Base-by-base conservation (phyloP, 2,113 vertebrate genomes). In the Oxyruncus cristatus region DNA sequence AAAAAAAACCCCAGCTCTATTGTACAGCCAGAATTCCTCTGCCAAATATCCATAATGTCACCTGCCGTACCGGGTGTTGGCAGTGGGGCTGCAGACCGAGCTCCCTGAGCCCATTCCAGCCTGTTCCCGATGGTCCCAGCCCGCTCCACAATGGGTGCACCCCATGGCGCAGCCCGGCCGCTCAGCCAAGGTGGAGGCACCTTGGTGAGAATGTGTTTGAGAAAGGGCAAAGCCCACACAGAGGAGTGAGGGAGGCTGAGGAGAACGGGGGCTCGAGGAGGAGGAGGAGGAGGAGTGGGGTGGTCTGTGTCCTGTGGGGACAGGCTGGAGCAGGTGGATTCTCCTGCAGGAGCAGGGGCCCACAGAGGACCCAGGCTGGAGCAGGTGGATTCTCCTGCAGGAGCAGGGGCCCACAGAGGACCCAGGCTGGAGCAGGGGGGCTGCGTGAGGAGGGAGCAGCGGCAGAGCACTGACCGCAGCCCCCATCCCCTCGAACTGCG, bases 201-300 rank as follows among this genome's bases (percentile, higher is more conserved):
- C 24, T 55, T 14, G 0, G 5, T 8, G 11, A n/a, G 28, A 39
- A 12, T 2, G 41, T 2, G 3, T 1, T 41, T 58, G 16, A 33
- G 2, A n/a, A n/a, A 63, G 30, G 42, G 28, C 20, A 88, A 85
- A 85, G 61, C 6, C 9, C 4, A 9, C 10, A 4, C 44, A 9
- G 4, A 18, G 35, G 3, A 32, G 14, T 0, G 1, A 62, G 28
- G 26, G 17, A 37, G 22, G 14, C 44, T 41, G 46, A 56, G 66
- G 27, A 42, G 56, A 62, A 33, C 2, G 0, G 0, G 6, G 14
- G 12, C 3, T 14, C 0, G 0, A 49, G 61, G 6, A 44, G 33
- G 22, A 81, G 10, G 3, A n/a, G 53, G 13, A 75, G 11, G 35
- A 24, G 10, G 27, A 37, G 47, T 11, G 5, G 3, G 5, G 1